Conservation (phyloP, 2,113 vertebrate genomes). For the Pollachius pollachius region DNA sequence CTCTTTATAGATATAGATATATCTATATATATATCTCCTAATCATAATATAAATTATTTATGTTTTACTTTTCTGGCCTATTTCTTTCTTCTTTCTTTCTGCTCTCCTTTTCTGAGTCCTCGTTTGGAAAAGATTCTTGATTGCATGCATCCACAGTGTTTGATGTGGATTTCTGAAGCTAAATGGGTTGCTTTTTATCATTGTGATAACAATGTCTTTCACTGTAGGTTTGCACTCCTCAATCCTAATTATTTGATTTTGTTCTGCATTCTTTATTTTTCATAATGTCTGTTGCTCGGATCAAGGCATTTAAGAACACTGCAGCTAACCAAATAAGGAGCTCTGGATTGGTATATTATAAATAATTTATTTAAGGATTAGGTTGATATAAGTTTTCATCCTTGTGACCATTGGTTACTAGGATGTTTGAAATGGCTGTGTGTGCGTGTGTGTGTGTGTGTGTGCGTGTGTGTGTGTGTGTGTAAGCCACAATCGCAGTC, state of each 20-base stretch:
- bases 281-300: slow-evolving; percentile 22
- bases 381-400: slow-evolving; percentile 53
- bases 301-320: slow-evolving; percentile 45
- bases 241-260: slow-evolving; percentile 31
- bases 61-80: no score
- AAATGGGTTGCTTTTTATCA: slow-evolving; percentile 64
- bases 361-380: slow-evolving; percentile 37
- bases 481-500: no score
- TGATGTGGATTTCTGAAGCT: slow-evolving; percentile 61
- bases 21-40: slow-evolving; percentile 25
- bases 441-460: no score
- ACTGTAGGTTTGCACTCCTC: slow-evolving; percentile 68
- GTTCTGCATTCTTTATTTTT: slow-evolving; percentile 51
- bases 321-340: slow-evolving; percentile 43
- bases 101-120: slow-evolving; percentile 49
- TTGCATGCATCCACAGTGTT: slow-evolving; percentile 68
- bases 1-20: slow-evolving; percentile 26
- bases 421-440: no score
- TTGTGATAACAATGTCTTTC: slow-evolving; percentile 54
- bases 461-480: no score
- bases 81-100: slow-evolving; percentile 28
- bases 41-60: background rate
- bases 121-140: slow-evolving; percentile 45
- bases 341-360: slow-evolving; percentile 32
- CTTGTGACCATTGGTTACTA: slow-evolving; percentile 48